A percentile compares a stretch with the other conserved stretches of the same genome.
These are phyloP conservation scores for Alaudala cheleensis DNA, from an alignment of 2,113 vertebrate genomes.

Conservation along the genomic window DNA sequence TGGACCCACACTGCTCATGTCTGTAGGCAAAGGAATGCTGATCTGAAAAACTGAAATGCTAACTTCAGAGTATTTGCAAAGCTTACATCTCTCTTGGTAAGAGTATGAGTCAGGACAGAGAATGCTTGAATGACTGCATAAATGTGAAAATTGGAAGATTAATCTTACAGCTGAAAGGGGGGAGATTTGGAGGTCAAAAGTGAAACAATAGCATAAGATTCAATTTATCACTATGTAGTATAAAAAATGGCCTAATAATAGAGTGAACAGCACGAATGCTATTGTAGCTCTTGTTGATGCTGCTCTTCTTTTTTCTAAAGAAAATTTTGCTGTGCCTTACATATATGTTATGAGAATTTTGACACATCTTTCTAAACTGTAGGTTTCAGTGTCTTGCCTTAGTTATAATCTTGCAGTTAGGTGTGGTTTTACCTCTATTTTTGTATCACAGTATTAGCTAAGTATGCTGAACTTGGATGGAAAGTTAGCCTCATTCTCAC, in stretches of 20 bases:
- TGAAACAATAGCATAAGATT: background rate
- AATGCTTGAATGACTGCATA: background rate
- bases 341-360: background rate
- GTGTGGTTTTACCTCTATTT: background rate
- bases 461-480: background rate
- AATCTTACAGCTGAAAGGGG: background rate
- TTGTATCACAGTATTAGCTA: background rate
- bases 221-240: background rate
- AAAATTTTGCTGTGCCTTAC: background rate
- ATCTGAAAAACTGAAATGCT: background rate
- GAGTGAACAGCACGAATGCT: background rate
- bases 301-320: background rate
- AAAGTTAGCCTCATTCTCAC: background rate
- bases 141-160: constrained; percentile 5
- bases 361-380: background rate
- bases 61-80: background rate
- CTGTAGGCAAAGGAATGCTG: background rate
- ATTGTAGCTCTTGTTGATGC: background rate
- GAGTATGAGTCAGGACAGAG: background rate
- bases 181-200: constrained; percentile 14
- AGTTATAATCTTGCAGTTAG: background rate
- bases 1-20: background rate
- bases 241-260: background rate
- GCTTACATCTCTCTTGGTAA: background rate
- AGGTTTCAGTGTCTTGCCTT: background rate